A percentile compares a stretch with the other conserved stretches of the same genome.
These are phyloP conservation scores for Eidolon helvum DNA, from an alignment of 2,113 vertebrate genomes.

Conservation along the genomic window DNA sequence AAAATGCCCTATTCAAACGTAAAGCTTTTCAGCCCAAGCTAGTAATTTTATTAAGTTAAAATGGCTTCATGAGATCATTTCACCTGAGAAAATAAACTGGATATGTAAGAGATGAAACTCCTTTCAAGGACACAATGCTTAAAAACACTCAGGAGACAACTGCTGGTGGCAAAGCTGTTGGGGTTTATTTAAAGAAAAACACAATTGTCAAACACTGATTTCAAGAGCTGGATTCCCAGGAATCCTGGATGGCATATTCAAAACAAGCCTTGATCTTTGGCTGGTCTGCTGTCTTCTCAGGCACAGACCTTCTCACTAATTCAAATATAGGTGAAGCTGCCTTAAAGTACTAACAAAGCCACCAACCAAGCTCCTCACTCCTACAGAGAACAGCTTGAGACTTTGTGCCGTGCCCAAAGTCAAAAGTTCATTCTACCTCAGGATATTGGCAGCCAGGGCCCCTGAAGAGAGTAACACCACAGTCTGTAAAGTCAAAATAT, in stretches of 20 bases:
- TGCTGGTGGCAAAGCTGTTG: neutral
- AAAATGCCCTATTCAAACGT: constrained; percentile 10
- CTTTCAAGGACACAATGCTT: constrained; percentile 25
- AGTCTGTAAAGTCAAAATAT: neutral
- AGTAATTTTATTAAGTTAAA: constrained; percentile 58
- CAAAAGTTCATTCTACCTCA: constrained; percentile 73
- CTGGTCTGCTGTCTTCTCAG: neutral
- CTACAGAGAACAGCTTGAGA: constrained; percentile 43
- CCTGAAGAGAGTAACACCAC: neutral
- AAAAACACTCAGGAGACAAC: neutral
- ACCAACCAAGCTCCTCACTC: constrained; percentile 59
- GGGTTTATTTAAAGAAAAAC: constrained; percentile 46
- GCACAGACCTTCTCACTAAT: constrained; percentile 63
- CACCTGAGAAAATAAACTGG: constrained; percentile 20
- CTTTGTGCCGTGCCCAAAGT: constrained; percentile 65
- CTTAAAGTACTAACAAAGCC: constrained; percentile 70
- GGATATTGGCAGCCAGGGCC: neutral
- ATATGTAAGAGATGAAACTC: neutral
- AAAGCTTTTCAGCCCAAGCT: neutral
- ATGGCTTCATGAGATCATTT: neutral
- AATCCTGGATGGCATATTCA: constrained; percentile 63
- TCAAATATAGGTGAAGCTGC: constrained; percentile 76
- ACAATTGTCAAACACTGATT: constrained; percentile 41
- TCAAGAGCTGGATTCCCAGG: constrained; percentile 45
- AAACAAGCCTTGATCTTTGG: constrained; percentile 65